phyloP scores from a whole-genome alignment of 2,888 invertebrate genomes.

The Perizoma affinitatum region DNA sequence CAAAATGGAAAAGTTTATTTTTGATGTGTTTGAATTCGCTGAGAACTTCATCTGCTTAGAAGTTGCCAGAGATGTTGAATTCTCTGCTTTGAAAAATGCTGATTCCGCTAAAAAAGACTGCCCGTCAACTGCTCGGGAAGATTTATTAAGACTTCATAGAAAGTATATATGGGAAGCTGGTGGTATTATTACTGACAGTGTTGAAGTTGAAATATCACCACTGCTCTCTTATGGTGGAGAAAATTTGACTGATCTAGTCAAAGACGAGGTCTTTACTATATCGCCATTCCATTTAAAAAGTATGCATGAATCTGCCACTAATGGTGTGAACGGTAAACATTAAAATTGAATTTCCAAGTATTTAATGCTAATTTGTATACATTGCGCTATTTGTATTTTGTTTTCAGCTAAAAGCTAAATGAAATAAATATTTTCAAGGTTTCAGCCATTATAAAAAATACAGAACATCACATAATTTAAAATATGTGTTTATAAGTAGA shows the following conservation, averaged over 20 bases:
- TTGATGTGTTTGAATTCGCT: constrained; percentile 98
- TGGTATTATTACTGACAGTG: constrained; percentile 86
- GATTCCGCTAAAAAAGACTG: constrained; percentile 95
- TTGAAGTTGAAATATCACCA: constrained; percentile 96
- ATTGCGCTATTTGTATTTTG: too few relatives aligned
- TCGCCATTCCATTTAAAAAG: constrained; percentile 85
- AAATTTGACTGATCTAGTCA: constrained; percentile 87
- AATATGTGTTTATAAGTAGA: too few relatives aligned
- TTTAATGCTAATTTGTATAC: neutral
- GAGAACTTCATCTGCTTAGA: constrained; percentile 97
- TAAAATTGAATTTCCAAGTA: constrained; percentile 50
- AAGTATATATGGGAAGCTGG: constrained; percentile 93
- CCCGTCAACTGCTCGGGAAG: constrained; percentile 92
- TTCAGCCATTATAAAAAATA: too few relatives aligned
- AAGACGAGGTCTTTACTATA: constrained; percentile 86
- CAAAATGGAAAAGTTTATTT: constrained; percentile 99
- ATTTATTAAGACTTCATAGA: constrained; percentile 90
- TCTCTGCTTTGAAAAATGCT: constrained; percentile 98
- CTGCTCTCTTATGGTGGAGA: constrained; percentile 96
- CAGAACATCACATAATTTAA: too few relatives aligned
- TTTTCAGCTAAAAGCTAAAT: too few relatives aligned
- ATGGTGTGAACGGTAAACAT: constrained; percentile 72
- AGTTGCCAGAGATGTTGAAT: constrained; percentile 95
- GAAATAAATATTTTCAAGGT: too few relatives aligned
- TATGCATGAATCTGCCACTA: constrained; percentile 61